Conservation (phyloP, 2,797 vertebrate species). For the Chaunax sp. region DNA sequence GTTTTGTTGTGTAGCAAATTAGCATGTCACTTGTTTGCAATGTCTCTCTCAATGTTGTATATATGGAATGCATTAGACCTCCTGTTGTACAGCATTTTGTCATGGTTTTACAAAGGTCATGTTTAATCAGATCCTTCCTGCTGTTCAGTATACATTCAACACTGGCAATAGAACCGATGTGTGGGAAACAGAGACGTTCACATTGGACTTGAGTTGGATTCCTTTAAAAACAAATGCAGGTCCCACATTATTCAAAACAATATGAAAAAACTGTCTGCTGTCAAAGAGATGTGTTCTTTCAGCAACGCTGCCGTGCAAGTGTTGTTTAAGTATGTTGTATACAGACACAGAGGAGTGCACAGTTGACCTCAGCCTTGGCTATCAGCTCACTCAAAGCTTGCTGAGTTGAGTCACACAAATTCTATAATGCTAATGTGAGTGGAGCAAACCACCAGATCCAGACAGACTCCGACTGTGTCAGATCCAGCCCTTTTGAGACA, state of each 20-base stretch:
- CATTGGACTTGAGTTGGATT: neutral
- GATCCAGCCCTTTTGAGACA: slow-evolving; percentile 45
- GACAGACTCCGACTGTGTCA: slow-evolving; percentile 33
- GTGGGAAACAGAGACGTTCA: neutral
- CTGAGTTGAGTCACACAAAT: slow-evolving; percentile 61
- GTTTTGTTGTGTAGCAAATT: slow-evolving; percentile 14
- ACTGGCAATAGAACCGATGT: neutral
- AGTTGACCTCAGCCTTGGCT: slow-evolving; percentile 53
- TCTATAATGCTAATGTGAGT: slow-evolving; percentile 66
- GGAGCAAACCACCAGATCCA: slow-evolving; percentile 45
- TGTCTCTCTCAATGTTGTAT: neutral
- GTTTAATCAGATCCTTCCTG: neutral
- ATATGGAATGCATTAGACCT: neutral
- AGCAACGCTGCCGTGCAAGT: no score
- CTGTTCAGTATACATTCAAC: neutral
- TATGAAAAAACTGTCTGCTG: no score
- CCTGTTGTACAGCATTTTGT: neutral
- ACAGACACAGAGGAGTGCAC: slow-evolving; percentile 30
- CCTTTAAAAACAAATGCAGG: slow-evolving; percentile 3
- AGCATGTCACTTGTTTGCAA: slow-evolving; percentile 6
- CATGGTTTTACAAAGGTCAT: neutral
- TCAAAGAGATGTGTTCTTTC: no score
- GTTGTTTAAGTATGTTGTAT: no score
- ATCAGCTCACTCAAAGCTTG: slow-evolving; percentile 50
- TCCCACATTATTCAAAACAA: neutral